Evolutionary conservation across 37 sponge, comb jelly and placozoan genomes (phyloP).

Genomic region (Haliclona indistincta): DNA sequence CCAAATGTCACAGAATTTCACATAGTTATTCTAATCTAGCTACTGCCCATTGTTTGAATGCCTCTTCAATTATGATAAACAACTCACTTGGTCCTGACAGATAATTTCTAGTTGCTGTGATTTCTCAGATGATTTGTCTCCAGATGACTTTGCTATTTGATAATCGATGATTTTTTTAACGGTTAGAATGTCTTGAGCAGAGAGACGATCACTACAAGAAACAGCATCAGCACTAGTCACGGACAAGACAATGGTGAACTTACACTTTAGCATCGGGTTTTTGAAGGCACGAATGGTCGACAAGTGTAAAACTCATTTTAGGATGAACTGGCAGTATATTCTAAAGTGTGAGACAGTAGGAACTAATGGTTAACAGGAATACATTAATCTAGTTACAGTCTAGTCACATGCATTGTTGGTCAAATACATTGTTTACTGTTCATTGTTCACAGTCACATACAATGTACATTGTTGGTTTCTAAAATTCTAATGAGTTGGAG

Average conservation of each 20-base stretch:
- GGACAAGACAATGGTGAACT: neutral
- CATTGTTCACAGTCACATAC: too few species aligned
- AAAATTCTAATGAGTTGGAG: too few species aligned
- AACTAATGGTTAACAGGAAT: too few species aligned
- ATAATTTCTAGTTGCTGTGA: slow-evolving; percentile 7
- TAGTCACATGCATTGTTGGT: too few species aligned
- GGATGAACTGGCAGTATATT: slow-evolving; percentile 36
- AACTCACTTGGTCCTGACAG: neutral
- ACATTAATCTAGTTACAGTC: too few species aligned
- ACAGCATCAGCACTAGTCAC: neutral
- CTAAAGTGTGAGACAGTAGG: too few species aligned
- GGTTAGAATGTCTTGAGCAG: slow-evolving; percentile 69
- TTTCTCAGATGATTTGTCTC: slow-evolving; percentile 40
- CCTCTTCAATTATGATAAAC: too few species aligned
- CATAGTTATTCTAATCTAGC: too few species aligned
- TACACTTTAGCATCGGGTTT: neutral
- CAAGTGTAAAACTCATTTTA: slow-evolving; percentile 57
- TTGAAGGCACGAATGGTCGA: neutral
- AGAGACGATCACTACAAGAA: slow-evolving; percentile 57
- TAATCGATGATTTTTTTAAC: slow-evolving; percentile 61
- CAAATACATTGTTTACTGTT: too few species aligned
- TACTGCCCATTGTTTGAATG: too few species aligned
- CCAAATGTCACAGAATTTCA: too few species aligned
- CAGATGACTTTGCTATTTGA: slow-evolving; percentile 41
- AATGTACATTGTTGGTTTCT: too few species aligned